Conservation (phyloP, 2,888 invertebrate genomes). For the Thumatha senex region DNA sequence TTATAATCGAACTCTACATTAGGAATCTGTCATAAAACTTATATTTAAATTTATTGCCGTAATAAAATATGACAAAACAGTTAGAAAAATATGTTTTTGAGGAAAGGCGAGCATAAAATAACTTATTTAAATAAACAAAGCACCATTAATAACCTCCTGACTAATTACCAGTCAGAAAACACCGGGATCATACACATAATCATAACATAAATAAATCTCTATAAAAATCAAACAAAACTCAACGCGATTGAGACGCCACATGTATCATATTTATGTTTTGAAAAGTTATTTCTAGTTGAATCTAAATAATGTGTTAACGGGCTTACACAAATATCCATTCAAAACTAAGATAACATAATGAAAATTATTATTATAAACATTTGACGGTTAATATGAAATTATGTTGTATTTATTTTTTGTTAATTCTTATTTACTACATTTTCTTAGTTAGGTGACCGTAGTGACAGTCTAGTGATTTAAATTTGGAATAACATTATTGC, state of each 20-base stretch:
- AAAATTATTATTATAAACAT: slow-evolving; percentile 49
- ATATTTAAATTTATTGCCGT: slow-evolving; percentile 28
- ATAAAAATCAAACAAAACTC: slow-evolving; percentile 51
- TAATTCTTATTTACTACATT: slow-evolving; percentile 30
- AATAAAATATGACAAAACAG: slow-evolving; percentile 37
- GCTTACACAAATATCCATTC: slow-evolving; percentile 67
- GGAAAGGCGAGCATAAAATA: slow-evolving; percentile 23
- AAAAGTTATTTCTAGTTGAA: slow-evolving; percentile 71
- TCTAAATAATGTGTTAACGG: slow-evolving; percentile 61
- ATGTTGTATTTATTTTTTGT: slow-evolving; percentile 29
- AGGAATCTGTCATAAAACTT: slow-evolving; percentile 14
- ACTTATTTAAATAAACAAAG: slow-evolving; percentile 48
- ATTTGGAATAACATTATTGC: slow-evolving; percentile 5
- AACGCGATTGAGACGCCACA: slow-evolving; percentile 68
- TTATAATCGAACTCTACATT: slow-evolving; percentile 26
- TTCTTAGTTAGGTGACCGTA: slow-evolving; percentile 15
- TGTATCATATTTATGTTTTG: slow-evolving; percentile 76
- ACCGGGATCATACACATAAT: slow-evolving; percentile 46
- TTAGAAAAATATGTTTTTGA: slow-evolving; percentile 26
- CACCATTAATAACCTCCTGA: slow-evolving; percentile 43
- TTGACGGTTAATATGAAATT: slow-evolving; percentile 43
- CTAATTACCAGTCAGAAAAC: slow-evolving; percentile 53
- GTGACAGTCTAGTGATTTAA: slow-evolving; percentile 20
- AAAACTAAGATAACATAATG: slow-evolving; percentile 70
- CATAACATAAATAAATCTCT: slow-evolving; percentile 58